phyloP scores from a whole-genome alignment of 2,797 vertebrate genomes.

The Astyanax mexicanus region DNA sequence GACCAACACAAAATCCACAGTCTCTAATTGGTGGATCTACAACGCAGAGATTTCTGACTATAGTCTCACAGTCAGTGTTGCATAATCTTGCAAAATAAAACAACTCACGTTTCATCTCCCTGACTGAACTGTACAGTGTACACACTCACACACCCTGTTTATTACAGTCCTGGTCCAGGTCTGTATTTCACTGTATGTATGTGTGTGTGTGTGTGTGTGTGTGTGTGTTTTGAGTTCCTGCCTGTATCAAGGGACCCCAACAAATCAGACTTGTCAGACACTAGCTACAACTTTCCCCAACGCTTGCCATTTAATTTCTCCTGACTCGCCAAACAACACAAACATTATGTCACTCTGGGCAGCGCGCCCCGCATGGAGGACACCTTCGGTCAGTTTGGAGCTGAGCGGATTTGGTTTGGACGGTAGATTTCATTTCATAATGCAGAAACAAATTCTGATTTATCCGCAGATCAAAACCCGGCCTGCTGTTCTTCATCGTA shows the following conservation, averaged over 20 bases:
- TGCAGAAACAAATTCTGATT: neutral
- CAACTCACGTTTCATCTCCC: neutral
- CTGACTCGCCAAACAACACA: conserved; percentile 9
- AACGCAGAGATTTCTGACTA: too few species aligned
- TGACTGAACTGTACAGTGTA: too few species aligned
- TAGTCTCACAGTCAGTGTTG: too few species aligned
- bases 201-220: neutral
- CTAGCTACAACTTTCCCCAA: neutral
- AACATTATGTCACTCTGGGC: neutral
- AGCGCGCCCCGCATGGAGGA: conserved; percentile 2
- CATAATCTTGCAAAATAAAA: too few species aligned
- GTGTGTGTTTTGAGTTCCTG: conserved; percentile 14
- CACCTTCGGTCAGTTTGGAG: conserved; percentile 4
- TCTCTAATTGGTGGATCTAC: too few species aligned
- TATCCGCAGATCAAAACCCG: neutral
- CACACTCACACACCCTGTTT: neutral
- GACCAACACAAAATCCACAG: too few species aligned
- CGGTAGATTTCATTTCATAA: neutral
- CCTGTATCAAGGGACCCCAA: neutral
- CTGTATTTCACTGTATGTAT: neutral
- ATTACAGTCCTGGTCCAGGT: neutral
- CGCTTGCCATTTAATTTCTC: neutral
- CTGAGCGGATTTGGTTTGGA: neutral
- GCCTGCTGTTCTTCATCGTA: neutral
- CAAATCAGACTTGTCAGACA: conserved; percentile 7